These are phyloP conservation scores for Nemotelus nigrinus DNA, from an alignment of 2,888 invertebrate genomes.

Conservation along the genomic window DNA sequence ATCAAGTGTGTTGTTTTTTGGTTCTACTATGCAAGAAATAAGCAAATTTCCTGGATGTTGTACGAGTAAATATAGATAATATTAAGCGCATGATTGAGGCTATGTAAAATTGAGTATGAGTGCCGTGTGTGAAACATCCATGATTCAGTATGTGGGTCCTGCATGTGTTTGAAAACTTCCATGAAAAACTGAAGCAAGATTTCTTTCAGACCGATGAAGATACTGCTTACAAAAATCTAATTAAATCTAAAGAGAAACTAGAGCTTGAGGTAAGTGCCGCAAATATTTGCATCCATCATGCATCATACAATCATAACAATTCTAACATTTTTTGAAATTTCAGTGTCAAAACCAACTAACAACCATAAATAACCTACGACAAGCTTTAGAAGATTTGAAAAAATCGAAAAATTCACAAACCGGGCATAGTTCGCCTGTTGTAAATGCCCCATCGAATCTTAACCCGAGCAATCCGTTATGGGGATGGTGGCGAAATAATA, in stretches of 20 bases:
- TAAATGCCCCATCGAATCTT: constrained; percentile 39
- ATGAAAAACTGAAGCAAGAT: too few species aligned
- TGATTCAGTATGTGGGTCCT: too few species aligned
- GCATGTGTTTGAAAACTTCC: too few species aligned
- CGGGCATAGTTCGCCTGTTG: constrained; percentile 25
- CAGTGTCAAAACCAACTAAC: constrained; percentile 50
- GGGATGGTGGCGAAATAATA: constrained; percentile 49
- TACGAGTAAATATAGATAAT: too few species aligned
- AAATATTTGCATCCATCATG: background rate
- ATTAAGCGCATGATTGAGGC: too few species aligned
- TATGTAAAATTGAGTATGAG: too few species aligned
- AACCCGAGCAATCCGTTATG: constrained; percentile 44
- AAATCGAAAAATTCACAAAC: constrained; percentile 14
- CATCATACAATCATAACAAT: too few species aligned
- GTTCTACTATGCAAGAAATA: too few species aligned
- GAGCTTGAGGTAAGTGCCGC: constrained; percentile 44
- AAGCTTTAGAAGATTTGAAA: constrained; percentile 49
- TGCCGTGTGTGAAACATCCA: too few species aligned
- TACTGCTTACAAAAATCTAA: background rate
- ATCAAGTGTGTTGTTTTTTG: too few species aligned
- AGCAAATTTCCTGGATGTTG: too few species aligned
- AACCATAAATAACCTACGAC: constrained; percentile 50
- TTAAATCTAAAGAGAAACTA: constrained; percentile 42
- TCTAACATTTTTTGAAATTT: background rate
- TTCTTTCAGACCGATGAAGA: constrained; percentile 9